Evolutionary conservation across 2,888 invertebrate species (phyloP), one percentile per base, ranked within the genome.

Genomic region (Notodonta ziczac): DNA sequence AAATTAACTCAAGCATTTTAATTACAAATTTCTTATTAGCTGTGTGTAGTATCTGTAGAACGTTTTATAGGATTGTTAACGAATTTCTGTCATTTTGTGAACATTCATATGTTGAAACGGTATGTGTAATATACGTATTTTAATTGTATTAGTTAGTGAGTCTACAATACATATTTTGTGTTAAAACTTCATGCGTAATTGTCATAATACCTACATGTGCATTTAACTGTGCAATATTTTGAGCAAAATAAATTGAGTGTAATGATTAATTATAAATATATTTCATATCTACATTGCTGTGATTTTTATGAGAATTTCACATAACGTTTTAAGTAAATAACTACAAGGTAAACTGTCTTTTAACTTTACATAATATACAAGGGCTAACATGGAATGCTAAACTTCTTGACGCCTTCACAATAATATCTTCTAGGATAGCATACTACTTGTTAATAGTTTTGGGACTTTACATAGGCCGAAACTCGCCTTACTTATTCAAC

Each of bases 351-450:
- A 73, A 73, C 66, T 72, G 79, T 80, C 72, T 82, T 77, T 80
- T 78, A 74, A 66, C 67, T 75, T 76, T 74, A 76, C 68, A 66
- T 67, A 78, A 80, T 81, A 71, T 84, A 84, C 81, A 84, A 72
- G 67, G 72, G 67, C 65, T 72, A 70, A 80, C 73, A 73, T 85
- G 86, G 86, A 85, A 86, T 86, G 86, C 77, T 78, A 76, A 67
- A 70, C 74, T 74, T 76, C 72, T 64, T 72, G 70, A 75, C 77
- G 66, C 70, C 68, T 74, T 50, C 65, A 69, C 24, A 35, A 35
- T 70, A 35, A 35, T 70, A 65, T 57, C 63, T 61, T 67, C 69
- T 72, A 70, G 64, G 56, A 58, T 63, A 76, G 71, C 56, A 65
- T 71, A 57, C 32, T 78, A 78, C 69, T 70, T 69, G 68, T 64